Conservation (phyloP, 1,140 invertebrate species). For the Calliopsis andreniformis region DNA sequence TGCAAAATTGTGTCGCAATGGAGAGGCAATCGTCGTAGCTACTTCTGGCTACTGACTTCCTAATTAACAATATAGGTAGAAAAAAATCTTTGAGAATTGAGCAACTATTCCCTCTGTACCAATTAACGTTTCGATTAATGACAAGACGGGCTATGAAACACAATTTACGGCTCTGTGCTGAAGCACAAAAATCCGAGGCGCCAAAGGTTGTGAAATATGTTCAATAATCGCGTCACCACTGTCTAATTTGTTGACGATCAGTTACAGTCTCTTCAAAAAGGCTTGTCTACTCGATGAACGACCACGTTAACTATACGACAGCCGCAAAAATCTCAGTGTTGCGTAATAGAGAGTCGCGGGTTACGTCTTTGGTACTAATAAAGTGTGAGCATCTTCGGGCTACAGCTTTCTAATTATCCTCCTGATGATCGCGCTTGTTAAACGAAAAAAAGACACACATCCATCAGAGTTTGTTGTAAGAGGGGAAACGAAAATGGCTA, state of each 20-base stretch:
- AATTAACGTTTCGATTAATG: no score
- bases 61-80: not conserved
- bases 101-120: not conserved
- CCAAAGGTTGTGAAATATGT: not conserved
- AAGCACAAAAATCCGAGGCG: no score
- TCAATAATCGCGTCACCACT: not conserved
- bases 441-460: conserved; percentile 23
- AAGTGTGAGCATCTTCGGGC: conserved; percentile 34
- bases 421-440: conserved; percentile 13
- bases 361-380: conserved; percentile 53
- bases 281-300: not conserved
- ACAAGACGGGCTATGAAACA: no score
- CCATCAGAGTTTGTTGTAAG: conserved; percentile 31
- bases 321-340: conserved; percentile 46
- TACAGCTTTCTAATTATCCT: conserved; percentile 57
- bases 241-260: not conserved
- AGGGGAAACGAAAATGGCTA: not conserved
- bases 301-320: conserved; percentile 12
- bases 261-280: no score
- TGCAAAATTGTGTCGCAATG: conserved; percentile 53
- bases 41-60: not conserved
- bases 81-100: not conserved
- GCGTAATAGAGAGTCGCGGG: conserved; percentile 42
- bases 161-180: no score
- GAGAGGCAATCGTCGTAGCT: not conserved